phyloP scores from a whole-genome alignment of 2,113 vertebrate genomes.

The Tichodroma muraria region DNA sequence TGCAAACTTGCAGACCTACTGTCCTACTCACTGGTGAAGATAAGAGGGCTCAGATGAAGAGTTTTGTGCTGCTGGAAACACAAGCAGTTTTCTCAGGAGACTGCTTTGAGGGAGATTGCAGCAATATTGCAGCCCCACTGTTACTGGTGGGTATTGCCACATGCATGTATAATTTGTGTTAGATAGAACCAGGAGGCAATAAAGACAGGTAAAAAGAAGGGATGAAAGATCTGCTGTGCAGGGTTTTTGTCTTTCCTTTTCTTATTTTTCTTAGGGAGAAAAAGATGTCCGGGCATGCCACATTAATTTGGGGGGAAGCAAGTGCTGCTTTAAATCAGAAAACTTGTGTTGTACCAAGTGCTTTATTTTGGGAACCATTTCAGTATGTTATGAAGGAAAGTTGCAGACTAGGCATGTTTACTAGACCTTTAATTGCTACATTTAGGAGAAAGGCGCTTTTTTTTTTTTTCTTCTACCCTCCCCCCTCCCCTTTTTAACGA shows the following conservation, averaged over 20 bases:
- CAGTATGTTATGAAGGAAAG: slow-evolving; percentile 59
- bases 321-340: slow-evolving; percentile 44
- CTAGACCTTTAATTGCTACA: slow-evolving; percentile 69
- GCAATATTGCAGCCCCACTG: slow-evolving; percentile 1
- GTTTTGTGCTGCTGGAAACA: slow-evolving; percentile 12
- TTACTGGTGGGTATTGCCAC: neutral
- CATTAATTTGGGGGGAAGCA: neutral
- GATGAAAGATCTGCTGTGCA: neutral
- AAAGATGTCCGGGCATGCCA: neutral
- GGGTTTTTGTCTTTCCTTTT: neutral
- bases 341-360: neutral
- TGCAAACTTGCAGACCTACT: slow-evolving; percentile 24
- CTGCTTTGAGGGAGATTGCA: slow-evolving; percentile 27
- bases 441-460: slow-evolving; percentile 47
- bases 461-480: neutral
- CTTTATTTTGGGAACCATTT: slow-evolving; percentile 58
- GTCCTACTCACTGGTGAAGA: slow-evolving; percentile 7
- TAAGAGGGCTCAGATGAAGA: slow-evolving; percentile 28
- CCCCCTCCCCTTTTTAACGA: slow-evolving; percentile 21
- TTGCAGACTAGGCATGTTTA: slow-evolving; percentile 66
- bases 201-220: slow-evolving; percentile 1
- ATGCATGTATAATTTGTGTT: neutral
- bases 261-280: neutral
- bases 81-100: slow-evolving; percentile 19
- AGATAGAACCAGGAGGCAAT: slow-evolving; percentile 57